phyloP scores from a whole-genome alignment of 2,888 invertebrate genomes.

The Ectobius pallidus region DNA sequence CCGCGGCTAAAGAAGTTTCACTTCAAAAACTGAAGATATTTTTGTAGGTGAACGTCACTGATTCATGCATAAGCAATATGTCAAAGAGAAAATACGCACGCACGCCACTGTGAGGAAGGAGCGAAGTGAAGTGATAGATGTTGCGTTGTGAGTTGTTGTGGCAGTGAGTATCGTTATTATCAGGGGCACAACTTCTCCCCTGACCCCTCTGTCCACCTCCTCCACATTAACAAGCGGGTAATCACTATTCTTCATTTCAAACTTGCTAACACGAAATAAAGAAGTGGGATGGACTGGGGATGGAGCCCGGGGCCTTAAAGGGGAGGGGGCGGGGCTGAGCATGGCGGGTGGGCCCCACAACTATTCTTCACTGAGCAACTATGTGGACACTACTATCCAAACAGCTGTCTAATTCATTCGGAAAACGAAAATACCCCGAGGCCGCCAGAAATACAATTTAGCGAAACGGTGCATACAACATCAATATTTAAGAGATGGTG shows the following conservation, averaged over 20 bases:
- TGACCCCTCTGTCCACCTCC: not conserved
- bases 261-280: conserved; percentile 34
- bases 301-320: conserved; percentile 13
- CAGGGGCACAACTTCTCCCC: conserved; percentile 18
- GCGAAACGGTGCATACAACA: not conserved
- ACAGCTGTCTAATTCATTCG: conserved; percentile 37
- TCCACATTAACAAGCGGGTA: conserved; percentile 41
- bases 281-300: conserved; percentile 17
- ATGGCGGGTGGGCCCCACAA: conserved; percentile 40
- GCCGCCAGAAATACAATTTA: not conserved
- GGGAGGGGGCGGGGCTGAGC: conserved; percentile 37
- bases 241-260: conserved; percentile 43
- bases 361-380: conserved; percentile 24
- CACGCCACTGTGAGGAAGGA: conserved; percentile 7
- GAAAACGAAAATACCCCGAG: not conserved
- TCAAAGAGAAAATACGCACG: not conserved
- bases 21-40: too few species aligned
- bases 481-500: too few species aligned
- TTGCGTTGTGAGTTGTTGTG: conserved; percentile 33
- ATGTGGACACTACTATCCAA: conserved; percentile 34
- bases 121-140: conserved; percentile 30
- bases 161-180: conserved; percentile 42
- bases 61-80: not conserved
- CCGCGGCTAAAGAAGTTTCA: too few species aligned
- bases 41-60: too few species aligned